Percentiles rank a stretch among this genome's conserved stretches.
Conservation (phyloP, 2,888 invertebrate genomes). For the Megaustenia siamemsis region DNA sequence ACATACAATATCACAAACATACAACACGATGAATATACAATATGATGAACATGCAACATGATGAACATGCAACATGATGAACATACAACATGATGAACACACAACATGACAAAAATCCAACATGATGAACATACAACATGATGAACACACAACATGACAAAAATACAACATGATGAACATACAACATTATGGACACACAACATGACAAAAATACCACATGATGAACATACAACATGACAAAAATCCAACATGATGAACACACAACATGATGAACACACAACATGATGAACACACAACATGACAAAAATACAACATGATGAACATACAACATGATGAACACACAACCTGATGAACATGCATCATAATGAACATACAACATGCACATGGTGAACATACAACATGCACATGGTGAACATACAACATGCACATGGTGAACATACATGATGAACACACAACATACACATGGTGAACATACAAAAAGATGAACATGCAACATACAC, state of each 20-base stretch:
- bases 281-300: neutral
- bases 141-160: neutral
- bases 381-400: too few species aligned
- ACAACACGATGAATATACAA: too few species aligned
- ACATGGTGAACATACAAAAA: neutral
- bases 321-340: neutral
- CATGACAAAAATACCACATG: too few species aligned
- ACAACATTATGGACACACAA: too few species aligned
- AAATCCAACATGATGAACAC: too few species aligned
- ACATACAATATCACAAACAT: too few species aligned
- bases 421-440: neutral
- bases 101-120: neutral
- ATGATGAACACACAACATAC: too few species aligned
- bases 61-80: neutral
- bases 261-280: neutral
- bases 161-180: too few species aligned
- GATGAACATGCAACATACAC: neutral
- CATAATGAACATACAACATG: neutral
- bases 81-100: neutral
- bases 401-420: neutral
- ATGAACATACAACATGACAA: too few species aligned
- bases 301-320: neutral
- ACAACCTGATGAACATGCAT: neutral
- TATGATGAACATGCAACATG: too few species aligned
- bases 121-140: too few species aligned